phyloP scores from a whole-genome alignment of 2,797 vertebrate species.

The Parauchenoglanis ngamensis region DNA sequence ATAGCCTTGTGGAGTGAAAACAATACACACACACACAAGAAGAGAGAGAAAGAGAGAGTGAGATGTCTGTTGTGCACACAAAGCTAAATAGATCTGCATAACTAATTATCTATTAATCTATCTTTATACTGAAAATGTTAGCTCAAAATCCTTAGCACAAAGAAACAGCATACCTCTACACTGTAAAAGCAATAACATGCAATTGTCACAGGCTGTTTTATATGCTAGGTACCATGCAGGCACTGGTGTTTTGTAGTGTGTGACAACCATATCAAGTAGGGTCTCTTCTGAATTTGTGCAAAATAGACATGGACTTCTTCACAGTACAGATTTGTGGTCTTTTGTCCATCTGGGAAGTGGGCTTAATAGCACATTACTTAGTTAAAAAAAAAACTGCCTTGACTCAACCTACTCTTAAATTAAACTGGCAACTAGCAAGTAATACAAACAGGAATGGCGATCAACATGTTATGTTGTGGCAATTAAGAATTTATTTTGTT shows the following conservation, averaged over 20 bases:
- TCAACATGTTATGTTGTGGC: neutral
- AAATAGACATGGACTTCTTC: conserved; percentile 31
- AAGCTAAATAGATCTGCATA: neutral
- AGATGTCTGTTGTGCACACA: neutral
- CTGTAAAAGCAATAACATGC: conserved; percentile 17
- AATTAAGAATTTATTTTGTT: neutral
- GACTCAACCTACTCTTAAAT: conserved; percentile 3
- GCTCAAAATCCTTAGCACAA: neutral
- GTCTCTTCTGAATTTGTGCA: conserved; percentile 4
- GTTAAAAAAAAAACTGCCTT: neutral
- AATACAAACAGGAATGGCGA: neutral
- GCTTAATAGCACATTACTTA: neutral
- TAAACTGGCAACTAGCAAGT: neutral
- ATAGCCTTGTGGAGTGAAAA: neutral
- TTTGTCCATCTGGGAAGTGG: conserved; percentile 37
- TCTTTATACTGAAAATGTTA: neutral
- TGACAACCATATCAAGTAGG: conserved; percentile 20
- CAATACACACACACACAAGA: neutral
- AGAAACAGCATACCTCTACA: neutral
- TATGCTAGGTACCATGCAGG: conserved; percentile 21
- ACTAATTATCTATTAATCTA: neutral
- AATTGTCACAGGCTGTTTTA: conserved; percentile 1
- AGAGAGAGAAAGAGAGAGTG: neutral
- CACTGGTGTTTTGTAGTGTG: conserved; percentile 24
- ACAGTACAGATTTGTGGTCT: conserved; percentile 16